phyloP scores from a whole-genome alignment of 2,113 vertebrate species.

The Panthera tigris region DNA sequence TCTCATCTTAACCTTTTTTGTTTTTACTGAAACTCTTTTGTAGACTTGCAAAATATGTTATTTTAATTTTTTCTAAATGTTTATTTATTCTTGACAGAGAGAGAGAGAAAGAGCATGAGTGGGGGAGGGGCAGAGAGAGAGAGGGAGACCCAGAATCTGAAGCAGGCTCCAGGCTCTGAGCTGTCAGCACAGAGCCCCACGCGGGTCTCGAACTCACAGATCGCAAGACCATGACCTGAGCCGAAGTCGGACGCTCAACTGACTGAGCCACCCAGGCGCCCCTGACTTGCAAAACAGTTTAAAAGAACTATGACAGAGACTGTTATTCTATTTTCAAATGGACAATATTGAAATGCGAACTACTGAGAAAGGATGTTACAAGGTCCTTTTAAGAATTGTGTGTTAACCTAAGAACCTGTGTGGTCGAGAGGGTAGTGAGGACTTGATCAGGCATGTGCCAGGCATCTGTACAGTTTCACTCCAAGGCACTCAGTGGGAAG shows the following conservation, averaged over 20 bases:
- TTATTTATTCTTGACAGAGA: too few relatives aligned
- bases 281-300: neutral
- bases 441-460: too few relatives aligned
- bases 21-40: neutral
- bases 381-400: neutral
- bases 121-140: too few relatives aligned
- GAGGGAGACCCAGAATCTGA: too few relatives aligned
- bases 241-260: too few relatives aligned
- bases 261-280: too few relatives aligned
- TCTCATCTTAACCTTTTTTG: neutral
- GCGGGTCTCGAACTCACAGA: too few relatives aligned
- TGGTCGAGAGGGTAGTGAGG: neutral
- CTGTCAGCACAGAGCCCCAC: too few relatives aligned
- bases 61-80: too few relatives aligned
- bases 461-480: neutral
- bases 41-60: neutral
- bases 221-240: accelerated
- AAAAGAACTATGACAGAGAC: neutral
- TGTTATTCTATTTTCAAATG: neutral
- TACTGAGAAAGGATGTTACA: neutral
- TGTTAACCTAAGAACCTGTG: neutral
- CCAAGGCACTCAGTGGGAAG: neutral
- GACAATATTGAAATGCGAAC: neutral
- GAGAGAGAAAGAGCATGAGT: neutral
- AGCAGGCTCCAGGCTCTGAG: too few relatives aligned